Base-by-base conservation (phyloP, 1,140 invertebrate genomes). In the Mactra quadrangularis region DNA sequence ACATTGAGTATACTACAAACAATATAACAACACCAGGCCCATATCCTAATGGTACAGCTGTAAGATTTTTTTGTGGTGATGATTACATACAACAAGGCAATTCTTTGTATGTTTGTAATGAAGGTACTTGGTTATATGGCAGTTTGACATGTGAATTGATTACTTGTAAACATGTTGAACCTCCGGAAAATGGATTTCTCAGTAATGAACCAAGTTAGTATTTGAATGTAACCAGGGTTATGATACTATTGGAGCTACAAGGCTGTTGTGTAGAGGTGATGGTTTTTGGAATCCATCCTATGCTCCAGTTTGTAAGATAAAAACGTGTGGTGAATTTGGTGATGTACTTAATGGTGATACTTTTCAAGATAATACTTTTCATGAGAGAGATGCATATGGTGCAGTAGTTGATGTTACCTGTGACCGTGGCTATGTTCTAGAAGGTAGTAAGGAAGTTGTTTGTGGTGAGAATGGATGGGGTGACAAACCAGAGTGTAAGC, bases 191-290 rank as follows among this genome's bases (percentile, higher is more conserved):
- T 35, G 66, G 77, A n/a, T 29, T 13, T 7, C n/a, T 70, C 6
- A 17, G 50, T 19, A 45, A 45, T 19, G 1, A 9, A 4, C 53
- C 77, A 19, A 50, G 31, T 0, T 57, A 4, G 59, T 31, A 2
- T 59, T 81, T 50, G 66, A 31, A 15, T 81, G 77, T 33, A 70
- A 71, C 47, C 53, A 70, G 27, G 77, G 77, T 33, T 81, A 81
- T 38, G n/a, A 45, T 19, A 55, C 71, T 64, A 22, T 29, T 29
- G 77, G 77, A 53, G 2, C 3, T 13, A 35, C 17, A 19, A 38
- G 7, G 13, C 15, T 81, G 38, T 4, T 57, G 7, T 81, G 77
- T 60, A 29, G 50, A 27, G 27, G 22, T 29, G 77, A 81, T 71
- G 55, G 77, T 0, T 17, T 15, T 3, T 81, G 62, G 53, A n/a